Base-by-base conservation (phyloP, 2,113 vertebrate genomes). In the Aptenodytes forsteri region DNA sequence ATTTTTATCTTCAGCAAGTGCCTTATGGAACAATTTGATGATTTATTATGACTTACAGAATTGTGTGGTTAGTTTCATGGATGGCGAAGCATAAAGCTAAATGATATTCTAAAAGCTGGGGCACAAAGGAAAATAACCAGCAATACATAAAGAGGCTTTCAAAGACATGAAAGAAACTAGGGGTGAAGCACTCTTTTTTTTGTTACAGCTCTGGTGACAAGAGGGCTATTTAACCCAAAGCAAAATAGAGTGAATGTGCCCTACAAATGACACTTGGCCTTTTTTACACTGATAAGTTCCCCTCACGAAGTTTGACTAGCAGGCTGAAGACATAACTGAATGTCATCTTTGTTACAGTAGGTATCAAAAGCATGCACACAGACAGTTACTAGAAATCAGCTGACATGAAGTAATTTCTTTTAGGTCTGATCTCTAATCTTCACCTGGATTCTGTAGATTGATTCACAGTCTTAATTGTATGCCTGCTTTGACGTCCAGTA, bases 41-140 rank as follows among this genome's bases (percentile, higher is more conserved):
- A 93, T 85, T 86, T 96, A 93, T 89, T 96, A 64, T 89, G 93
- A 93, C 78, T 70, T 94, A 64, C 3, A 61, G 10, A 47, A 81
- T 72, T 70, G 80, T 72, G 92, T 83, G 84, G 90, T 95, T 97
- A 92, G 91, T 97, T 97, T 98, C 86, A 73, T 56, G 95, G 83
- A 83, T 96, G 86, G 70, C 11, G 20, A 65, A 96, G 73, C 94
- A 93, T 85, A 47, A 96, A 96, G 34, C 90, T 84, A 82, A 96
- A 83, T 72, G 77, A 89, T 81, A 61, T 50, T 69, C 67, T 93
- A 18, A 95, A 58, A 79, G 77, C 84, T 76, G 58, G 54, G 13
- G 29, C 56, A 67, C 77, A 72, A 96, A 87, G 88, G 95, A 77
- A 83, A 89, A 71, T 91, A 70, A 91, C 91, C 69, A 73, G 47